Evolutionary conservation across 2,113 vertebrate genomes (phyloP), one percentile per base, ranked within the genome.

Genomic region (Pelecanus crispus): DNA sequence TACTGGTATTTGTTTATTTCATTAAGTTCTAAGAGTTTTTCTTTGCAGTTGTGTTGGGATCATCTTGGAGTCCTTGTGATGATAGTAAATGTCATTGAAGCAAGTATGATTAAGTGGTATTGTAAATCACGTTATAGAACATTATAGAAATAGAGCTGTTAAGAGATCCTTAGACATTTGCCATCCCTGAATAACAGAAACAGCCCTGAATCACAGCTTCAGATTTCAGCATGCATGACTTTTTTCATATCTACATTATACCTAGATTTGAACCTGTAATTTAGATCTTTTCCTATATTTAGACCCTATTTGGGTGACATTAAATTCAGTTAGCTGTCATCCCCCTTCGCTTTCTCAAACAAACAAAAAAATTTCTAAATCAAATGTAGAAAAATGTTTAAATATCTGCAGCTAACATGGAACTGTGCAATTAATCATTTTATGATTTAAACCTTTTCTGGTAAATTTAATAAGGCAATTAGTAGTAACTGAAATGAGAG

Each of bases 1-100:
- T 90, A 49, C 34, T 93, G 78, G 42, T 90, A 42, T 80, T 90
- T 88, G 58, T 93, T 94, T 63, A 81, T 95, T 95, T 80, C 50
- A 88, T 95, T 93, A 88, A 55, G 88, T 86, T 94, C 38, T 36
- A 42, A 63, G 67, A 61, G 79, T 81, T 86, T 63, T 45, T 84
- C 85, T 81, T 92, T 72, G 55, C 68, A 38, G 53, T 94, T 86
- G 72, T 93, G 53, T 74, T 78, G 79, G 55, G 67, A 71, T 96
- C 53, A 20, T 90, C 79, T 55, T 47, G 55, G 47, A 93, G 92
- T 86, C 90, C 82, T 95, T 88, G 71, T 4, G 2, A 40, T 66
- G 79, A 28, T 59, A 14, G 66, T 42, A 93, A 92, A 96, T 86
- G 82, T 92, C 92, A 83, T 5, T 63, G 88, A 81, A 92, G 47